A percentile compares a stretch with the other conserved stretches of the same genome.
phyloP scores from a whole-genome alignment of 2,797 vertebrate species.

The Xenops minutus region DNA sequence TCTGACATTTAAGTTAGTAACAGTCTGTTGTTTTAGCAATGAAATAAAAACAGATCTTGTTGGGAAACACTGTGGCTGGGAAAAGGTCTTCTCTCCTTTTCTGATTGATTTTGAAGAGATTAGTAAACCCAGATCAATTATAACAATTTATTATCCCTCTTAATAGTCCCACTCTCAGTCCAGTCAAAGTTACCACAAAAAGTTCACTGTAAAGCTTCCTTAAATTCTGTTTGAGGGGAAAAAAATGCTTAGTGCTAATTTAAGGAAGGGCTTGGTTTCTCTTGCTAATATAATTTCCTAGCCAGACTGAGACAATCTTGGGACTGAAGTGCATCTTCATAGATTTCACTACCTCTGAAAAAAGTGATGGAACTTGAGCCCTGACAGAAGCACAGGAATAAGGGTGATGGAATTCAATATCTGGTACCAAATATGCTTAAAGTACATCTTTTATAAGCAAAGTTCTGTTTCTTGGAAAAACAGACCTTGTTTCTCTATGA shows the following conservation, averaged over 20 bases:
- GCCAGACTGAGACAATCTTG: conserved; percentile 27
- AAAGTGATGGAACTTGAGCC: conserved; percentile 37
- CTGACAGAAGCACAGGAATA: conserved; percentile 32
- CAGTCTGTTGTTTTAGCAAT: conserved; percentile 75
- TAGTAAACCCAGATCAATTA: neutral
- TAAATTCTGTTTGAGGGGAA: conserved; percentile 42
- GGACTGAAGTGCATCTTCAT: conserved; percentile 58
- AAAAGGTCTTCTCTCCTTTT: conserved; percentile 46
- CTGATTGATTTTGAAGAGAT: conserved; percentile 13
- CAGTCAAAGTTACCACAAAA: conserved; percentile 47
- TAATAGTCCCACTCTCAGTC: conserved; percentile 23
- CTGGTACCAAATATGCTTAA: neutral
- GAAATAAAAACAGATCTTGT: conserved; percentile 71
- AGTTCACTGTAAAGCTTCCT: conserved; percentile 54
- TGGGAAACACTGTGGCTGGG: conserved; percentile 64
- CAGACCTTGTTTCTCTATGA: neutral
- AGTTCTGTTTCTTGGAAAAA: neutral
- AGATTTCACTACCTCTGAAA: conserved; percentile 59
- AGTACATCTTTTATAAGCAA: neutral
- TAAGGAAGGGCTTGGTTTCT: neutral
- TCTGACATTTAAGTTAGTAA: conserved; percentile 75
- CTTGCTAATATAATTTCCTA: conserved; percentile 1
- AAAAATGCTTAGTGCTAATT: conserved; percentile 45
- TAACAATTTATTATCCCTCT: conserved; percentile 41
- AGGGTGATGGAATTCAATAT: conserved; percentile 52